These are phyloP conservation scores for Riparia riparia DNA, from an alignment of 2,113 vertebrate species.

Conservation along the genomic window DNA sequence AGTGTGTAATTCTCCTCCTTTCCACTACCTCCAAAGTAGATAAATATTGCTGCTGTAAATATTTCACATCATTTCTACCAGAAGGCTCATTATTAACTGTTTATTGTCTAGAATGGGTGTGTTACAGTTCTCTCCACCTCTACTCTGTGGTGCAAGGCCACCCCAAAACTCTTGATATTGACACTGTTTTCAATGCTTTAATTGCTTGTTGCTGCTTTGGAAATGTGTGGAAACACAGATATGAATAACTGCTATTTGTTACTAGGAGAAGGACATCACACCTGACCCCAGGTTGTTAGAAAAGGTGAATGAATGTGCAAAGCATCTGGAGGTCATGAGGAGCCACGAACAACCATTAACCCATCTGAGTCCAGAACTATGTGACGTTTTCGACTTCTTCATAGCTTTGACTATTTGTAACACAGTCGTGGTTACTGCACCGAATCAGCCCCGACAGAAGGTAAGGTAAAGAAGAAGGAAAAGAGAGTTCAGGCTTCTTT, in stretches of 20 bases:
- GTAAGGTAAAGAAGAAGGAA: constrained; percentile 59
- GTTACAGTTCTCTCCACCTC: not conserved
- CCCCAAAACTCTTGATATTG: not conserved
- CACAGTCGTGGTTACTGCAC: constrained; percentile 94
- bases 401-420: constrained; percentile 96
- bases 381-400: constrained; percentile 93
- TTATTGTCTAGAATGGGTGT: not conserved
- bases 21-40: not conserved
- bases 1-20: not conserved
- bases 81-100: not conserved
- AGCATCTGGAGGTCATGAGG: constrained; percentile 83
- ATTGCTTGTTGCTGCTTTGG: not conserved
- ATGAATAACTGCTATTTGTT: not conserved
- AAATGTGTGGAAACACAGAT: not conserved
- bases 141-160: not conserved
- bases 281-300: constrained; percentile 92
- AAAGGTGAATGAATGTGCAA: constrained; percentile 91
- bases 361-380: constrained; percentile 87
- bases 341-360: constrained; percentile 82
- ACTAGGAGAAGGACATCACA: constrained; percentile 93
- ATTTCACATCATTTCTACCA: not conserved
- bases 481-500: not conserved
- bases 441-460: constrained; percentile 94
- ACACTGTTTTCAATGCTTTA: not conserved
- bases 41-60: not conserved